Evolutionary conservation across 2,888 invertebrate genomes (phyloP).

Genomic region (Cerceris rybyensis): DNA sequence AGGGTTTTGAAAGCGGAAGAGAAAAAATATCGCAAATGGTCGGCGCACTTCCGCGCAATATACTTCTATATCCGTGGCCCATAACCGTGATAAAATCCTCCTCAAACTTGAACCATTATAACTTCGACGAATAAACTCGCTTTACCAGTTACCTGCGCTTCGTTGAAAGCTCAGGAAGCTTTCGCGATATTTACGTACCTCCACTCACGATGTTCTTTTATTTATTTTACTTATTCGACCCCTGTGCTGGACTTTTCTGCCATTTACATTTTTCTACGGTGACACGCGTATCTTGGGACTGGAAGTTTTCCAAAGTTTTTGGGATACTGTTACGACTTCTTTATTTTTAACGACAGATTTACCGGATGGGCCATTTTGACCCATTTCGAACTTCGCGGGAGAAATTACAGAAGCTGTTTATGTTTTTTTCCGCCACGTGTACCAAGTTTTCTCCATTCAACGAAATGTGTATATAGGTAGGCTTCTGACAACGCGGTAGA

Average conservation of each 20-base stretch:
- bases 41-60: conserved; percentile 38
- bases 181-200: conserved; percentile 41
- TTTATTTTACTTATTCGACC: conserved; percentile 5
- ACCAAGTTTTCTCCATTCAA: too few species aligned
- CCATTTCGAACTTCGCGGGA: too few species aligned
- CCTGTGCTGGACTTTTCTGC: too few species aligned
- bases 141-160: background rate
- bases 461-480: too few species aligned
- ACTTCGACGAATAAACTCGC: conserved; percentile 45
- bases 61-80: conserved; percentile 24
- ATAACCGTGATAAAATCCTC: conserved; percentile 45
- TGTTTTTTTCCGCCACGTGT: too few species aligned
- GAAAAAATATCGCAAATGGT: conserved; percentile 1
- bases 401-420: too few species aligned
- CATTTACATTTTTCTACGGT: background rate
- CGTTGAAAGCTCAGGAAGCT: conserved; percentile 17
- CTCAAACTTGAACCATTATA: conserved; percentile 54
- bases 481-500: too few species aligned
- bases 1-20: background rate
- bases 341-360: too few species aligned
- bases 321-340: too few species aligned
- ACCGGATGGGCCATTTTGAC: too few species aligned
- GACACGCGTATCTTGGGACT: background rate
- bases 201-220: conserved; percentile 22
- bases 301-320: background rate